A percentile compares a stretch with the other conserved stretches of the same genome.
Evolutionary conservation across 2,797 vertebrate genomes (phyloP).

Genomic region (Ctenosaura bakeri): DNA sequence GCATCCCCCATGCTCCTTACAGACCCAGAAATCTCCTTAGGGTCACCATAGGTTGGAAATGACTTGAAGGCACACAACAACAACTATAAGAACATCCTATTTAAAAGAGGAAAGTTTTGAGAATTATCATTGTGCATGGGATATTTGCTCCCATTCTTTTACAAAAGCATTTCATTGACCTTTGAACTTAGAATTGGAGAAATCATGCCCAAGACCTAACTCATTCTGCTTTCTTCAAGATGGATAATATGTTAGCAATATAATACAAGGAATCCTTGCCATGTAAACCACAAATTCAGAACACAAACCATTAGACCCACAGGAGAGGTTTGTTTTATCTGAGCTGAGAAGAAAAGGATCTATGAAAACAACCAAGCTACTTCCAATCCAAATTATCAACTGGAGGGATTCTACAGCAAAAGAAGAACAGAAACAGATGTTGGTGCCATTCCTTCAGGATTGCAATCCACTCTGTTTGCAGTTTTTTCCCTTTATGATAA

Average conservation of each 20-base stretch:
- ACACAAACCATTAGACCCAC: conserved; percentile 73
- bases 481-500: conserved; percentile 72
- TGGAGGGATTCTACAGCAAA: conserved; percentile 76
- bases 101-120: not conserved
- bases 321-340: conserved; percentile 80
- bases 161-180: conserved; percentile 46
- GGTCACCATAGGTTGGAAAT: too few species aligned
- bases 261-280: conserved; percentile 70
- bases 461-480: conserved; percentile 68
- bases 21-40: too few species aligned
- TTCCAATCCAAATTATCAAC: conserved; percentile 77
- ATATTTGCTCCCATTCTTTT: conserved; percentile 57
- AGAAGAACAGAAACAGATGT: conserved; percentile 81
- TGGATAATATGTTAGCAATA: conserved; percentile 75
- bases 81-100: not conserved
- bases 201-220: conserved; percentile 62
- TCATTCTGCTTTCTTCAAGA: conserved; percentile 64
- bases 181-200: conserved; percentile 55
- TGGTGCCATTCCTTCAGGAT: conserved; percentile 64
- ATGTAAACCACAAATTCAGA: conserved; percentile 76
- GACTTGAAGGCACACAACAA: too few species aligned
- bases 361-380: conserved; percentile 78
- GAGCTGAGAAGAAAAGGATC: conserved; percentile 74
- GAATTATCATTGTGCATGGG: not conserved
- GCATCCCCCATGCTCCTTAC: not conserved